phyloP scores from a whole-genome alignment of 1,140 invertebrate genomes.

The Protaetia brevitarsis region DNA sequence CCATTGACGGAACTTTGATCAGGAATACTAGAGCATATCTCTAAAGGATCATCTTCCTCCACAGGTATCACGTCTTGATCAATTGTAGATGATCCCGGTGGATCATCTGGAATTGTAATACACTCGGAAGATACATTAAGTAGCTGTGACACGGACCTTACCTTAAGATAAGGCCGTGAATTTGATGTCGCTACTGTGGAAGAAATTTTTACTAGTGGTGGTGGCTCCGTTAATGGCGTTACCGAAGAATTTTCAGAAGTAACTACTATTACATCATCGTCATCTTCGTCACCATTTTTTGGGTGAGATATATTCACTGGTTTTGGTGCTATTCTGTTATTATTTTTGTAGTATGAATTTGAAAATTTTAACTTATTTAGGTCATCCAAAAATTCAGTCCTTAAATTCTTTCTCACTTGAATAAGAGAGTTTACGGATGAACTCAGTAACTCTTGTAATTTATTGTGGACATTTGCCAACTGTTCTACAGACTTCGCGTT shows the following conservation, averaged over 20 bases:
- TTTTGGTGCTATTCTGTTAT: neutral
- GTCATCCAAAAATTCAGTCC: constrained; percentile 42
- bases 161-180: constrained; percentile 29
- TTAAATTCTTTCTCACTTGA: constrained; percentile 43
- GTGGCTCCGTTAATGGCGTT: neutral
- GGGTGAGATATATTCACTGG: neutral
- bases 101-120: constrained; percentile 44
- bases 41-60: neutral
- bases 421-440: constrained; percentile 44
- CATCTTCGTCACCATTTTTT: constrained; percentile 25
- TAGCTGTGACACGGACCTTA: constrained; percentile 37
- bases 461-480: constrained; percentile 42
- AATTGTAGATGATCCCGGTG: neutral
- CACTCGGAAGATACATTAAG: constrained; percentile 39
- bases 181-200: neutral
- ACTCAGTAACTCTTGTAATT: constrained; percentile 43
- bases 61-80: neutral
- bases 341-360: neutral
- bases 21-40: neutral
- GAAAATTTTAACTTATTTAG: constrained; percentile 37
- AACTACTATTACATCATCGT: constrained; percentile 43
- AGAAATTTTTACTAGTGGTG: neutral
- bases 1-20: neutral
- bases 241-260: constrained; percentile 1
- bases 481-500: constrained; percentile 37